Evolutionary conservation across 2,888 invertebrate species (phyloP), one percentile per base, ranked within the genome.

Genomic region (Itoplectis maculator): DNA sequence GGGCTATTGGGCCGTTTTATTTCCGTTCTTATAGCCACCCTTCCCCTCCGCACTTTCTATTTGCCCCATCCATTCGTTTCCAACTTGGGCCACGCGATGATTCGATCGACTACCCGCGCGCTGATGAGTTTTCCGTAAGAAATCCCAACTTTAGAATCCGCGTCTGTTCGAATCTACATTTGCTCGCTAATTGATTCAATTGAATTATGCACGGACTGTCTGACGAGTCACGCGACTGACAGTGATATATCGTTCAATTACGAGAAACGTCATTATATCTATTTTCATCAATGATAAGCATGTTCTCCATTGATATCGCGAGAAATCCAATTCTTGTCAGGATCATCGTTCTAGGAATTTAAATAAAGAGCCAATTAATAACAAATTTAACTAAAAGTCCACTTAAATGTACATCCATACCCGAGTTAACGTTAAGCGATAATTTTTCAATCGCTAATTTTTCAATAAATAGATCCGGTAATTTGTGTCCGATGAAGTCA

Each of bases 1-100:
- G 73, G 85, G 82, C 85, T 87, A 88, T 88, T 85, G 83, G 81
- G 77, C 82, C 85, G 65, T 73, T 81, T 81, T 78, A 65, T 74
- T 72, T 72, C 40, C 56, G 40, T 54, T 66, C 65, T 70, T 79
- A 65, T 83, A 82, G 29, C 29, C 29, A 29, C 29, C 29, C 29
- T 5, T 5, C 29, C 29, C 29, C 29, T 5, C 29, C 29, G 3
- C 37, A 72, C 35, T 72, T 70, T 81, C 29, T 29, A 29, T 77
- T 73, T 63, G 45, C 23, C 23, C 78, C 68, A 73, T 70, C 65
- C 77, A 63, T 76, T 83, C 76, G 76, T 76, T 79, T 73, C 83
- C 83, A 70, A 37, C 51, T 45, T 11, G 18, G 9, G 54, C 56
- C 61, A 35, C 54, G 76, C 61, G 66, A 82, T 79, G 11, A 76